These are phyloP conservation scores for Nomada flava DNA, from an alignment of 2,888 invertebrate species.

Conservation along the genomic window DNA sequence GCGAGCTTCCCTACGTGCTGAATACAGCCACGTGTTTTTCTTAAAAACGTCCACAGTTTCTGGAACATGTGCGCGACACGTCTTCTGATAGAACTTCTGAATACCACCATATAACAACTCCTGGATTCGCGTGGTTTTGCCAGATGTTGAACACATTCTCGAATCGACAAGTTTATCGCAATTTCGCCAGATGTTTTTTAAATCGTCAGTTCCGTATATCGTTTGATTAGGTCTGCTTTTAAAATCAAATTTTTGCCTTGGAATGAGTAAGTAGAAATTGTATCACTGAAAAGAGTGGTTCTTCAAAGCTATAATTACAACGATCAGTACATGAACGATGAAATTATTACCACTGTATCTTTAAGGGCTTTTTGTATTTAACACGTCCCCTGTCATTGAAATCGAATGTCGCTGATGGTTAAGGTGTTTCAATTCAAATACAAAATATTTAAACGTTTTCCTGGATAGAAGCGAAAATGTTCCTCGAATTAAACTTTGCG, in stretches of 20 bases:
- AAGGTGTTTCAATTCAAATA: too few species aligned
- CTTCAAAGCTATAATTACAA: background rate
- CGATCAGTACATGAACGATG: too few species aligned
- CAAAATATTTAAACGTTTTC: too few species aligned
- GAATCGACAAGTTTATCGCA: background rate
- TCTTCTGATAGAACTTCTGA: constrained; percentile 17
- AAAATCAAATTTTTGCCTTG: background rate
- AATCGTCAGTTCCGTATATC: background rate
- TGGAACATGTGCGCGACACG: constrained; percentile 34
- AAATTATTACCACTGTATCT: background rate
- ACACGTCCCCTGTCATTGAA: background rate
- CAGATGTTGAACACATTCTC: constrained; percentile 28
- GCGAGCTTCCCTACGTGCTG: background rate
- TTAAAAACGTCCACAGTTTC: background rate
- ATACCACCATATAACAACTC: constrained; percentile 1
- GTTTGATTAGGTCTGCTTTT: background rate
- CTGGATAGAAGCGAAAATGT: too few species aligned
- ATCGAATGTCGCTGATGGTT: too few species aligned
- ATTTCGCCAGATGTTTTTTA: constrained; percentile 17
- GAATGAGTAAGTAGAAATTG: too few species aligned
- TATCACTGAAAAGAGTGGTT: constrained; percentile 9
- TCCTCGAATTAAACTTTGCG: too few species aligned
- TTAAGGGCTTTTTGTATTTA: background rate
- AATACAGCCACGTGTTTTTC: constrained; percentile 16
- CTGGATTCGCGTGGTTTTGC: background rate